Percentiles rank a stretch among this genome's conserved stretches.
These are phyloP conservation scores for Drosophila tanythrix DNA, from an alignment of 2,888 invertebrate genomes.

Conservation along the genomic window DNA sequence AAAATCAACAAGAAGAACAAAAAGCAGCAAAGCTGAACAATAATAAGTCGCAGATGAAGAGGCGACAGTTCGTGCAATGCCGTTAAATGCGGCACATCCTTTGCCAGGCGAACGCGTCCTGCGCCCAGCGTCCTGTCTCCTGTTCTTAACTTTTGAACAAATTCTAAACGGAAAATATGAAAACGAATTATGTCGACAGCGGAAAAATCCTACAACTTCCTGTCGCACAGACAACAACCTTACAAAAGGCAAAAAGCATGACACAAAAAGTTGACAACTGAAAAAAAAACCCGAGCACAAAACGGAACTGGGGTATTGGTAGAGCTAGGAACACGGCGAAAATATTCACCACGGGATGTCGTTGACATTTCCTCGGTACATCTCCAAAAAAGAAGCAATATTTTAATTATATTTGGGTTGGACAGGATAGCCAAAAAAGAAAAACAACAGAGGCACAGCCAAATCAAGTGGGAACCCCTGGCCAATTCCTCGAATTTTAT, in stretches of 20 bases:
- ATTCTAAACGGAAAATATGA: constrained; percentile 81
- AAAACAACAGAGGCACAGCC: not conserved
- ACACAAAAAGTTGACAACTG: constrained; percentile 50
- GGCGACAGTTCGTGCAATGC: constrained; percentile 60
- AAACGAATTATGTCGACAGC: constrained; percentile 81
- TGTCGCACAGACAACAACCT: constrained; percentile 55
- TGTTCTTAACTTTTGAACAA: constrained; percentile 75
- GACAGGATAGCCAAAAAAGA: constrained; percentile 18
- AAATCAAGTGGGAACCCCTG: not conserved
- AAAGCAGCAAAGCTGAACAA: constrained; percentile 3
- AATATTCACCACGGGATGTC: constrained; percentile 67
- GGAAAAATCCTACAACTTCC: constrained; percentile 80
- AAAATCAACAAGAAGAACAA: constrained; percentile 41
- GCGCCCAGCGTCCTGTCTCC: constrained; percentile 1
- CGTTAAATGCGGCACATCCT: constrained; percentile 70
- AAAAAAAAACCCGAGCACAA: constrained; percentile 8
- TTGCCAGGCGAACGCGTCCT: constrained; percentile 72
- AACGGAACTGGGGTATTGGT: constrained; percentile 17
- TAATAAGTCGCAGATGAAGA: constrained; percentile 26
- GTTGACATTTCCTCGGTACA: constrained; percentile 25
- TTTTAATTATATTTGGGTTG: constrained; percentile 65
- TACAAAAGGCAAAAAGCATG: constrained; percentile 56
- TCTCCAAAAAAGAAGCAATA: constrained; percentile 43
- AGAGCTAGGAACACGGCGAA: constrained; percentile 33
- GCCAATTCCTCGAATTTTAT: not conserved